Percentiles rank a stretch among this genome's conserved stretches.
phyloP scores from a whole-genome alignment of 2,888 invertebrate genomes.

The Chymomyza procnemis region DNA sequence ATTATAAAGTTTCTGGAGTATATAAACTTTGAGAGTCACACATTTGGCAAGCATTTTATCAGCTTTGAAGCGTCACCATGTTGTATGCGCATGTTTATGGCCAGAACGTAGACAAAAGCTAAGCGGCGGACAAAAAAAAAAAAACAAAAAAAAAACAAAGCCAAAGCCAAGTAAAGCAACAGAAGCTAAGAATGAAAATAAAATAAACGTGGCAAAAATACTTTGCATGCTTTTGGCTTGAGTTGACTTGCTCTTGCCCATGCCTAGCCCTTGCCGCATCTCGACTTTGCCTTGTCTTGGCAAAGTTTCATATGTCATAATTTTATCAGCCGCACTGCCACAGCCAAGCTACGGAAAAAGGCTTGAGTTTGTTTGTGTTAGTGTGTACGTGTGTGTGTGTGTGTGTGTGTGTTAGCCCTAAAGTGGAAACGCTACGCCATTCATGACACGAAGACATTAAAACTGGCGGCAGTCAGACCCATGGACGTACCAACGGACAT shows the following conservation, averaged over 20 bases:
- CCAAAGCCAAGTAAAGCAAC: not conserved
- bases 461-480: conserved; percentile 55
- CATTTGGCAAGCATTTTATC: conserved; percentile 46
- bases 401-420: conserved; percentile 41
- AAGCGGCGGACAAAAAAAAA: not conserved
- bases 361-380: conserved; percentile 16
- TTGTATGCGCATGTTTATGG: conserved; percentile 70
- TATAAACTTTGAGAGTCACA: conserved; percentile 19
- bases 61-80: conserved; percentile 47
- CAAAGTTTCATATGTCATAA: conserved; percentile 74
- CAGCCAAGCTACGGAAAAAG: conserved; percentile 42
- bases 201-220: conserved; percentile 55
- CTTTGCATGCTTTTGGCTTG: conserved; percentile 38
- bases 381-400: conserved; percentile 10
- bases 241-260: not conserved
- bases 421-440: conserved; percentile 70
- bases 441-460: conserved; percentile 74
- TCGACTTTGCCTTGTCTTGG: conserved; percentile 51
- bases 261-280: conserved; percentile 1
- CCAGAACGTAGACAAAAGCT: conserved; percentile 35
- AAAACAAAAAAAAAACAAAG: too few relatives aligned
- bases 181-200: conserved; percentile 43
- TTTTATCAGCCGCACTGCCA: conserved; percentile 56
- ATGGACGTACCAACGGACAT: conserved; percentile 22
- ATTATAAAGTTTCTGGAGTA: not conserved